Evolutionary conservation across 2,888 invertebrate genomes (phyloP), one percentile per base, ranked within the genome.

Genomic region (Tinea semifulvella): DNA sequence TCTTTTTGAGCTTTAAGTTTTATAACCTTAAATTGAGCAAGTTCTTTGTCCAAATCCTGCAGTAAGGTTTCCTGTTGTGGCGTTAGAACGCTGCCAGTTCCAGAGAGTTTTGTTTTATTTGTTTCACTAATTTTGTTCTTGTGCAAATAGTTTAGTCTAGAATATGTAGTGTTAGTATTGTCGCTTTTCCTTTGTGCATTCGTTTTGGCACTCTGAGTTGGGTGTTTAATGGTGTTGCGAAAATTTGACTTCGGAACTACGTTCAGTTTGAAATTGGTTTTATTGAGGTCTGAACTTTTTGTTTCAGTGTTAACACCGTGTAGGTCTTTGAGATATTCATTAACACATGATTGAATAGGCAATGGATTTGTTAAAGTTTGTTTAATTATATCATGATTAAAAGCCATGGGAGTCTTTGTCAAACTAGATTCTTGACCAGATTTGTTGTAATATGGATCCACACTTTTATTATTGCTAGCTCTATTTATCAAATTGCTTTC

Each of bases 141-240:
- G 51, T 76, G 74, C 62, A 74, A 63, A 50, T 77, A 80, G 50
- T 65, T 76, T 40, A 70, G 66, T 19, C 80, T 68, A 10, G 79
- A 60, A 53, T 79, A 80, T 2, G 80, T 80, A 45, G 76, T 70
- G 3, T 38, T 13, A 35, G 14, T n/a, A 44, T 60, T 60, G 22
- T 74, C 73, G 6, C 56, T 56, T 53, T 67, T 71, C 54, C 67
- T 73, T 42, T 56, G 54, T 31, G 53, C 44, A 44, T 50, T 26
- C 52, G 52, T 56, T 72, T 71, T 73, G 63, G 66, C 63, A 68
- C 65, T 50, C 54, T 55, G 62, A 36, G 56, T 51, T 51, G 54
- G 28, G 16, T 6, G 7, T 18, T 17, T 18, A 4, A 18, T 18
- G 16, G 2, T 16, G 18, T 6, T 18, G 7, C 17, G 25, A 8